A percentile compares a stretch with the other conserved stretches of the same genome.
These are phyloP conservation scores for Cephalotes varians DNA, from an alignment of 2,888 invertebrate genomes.

Conservation along the genomic window DNA sequence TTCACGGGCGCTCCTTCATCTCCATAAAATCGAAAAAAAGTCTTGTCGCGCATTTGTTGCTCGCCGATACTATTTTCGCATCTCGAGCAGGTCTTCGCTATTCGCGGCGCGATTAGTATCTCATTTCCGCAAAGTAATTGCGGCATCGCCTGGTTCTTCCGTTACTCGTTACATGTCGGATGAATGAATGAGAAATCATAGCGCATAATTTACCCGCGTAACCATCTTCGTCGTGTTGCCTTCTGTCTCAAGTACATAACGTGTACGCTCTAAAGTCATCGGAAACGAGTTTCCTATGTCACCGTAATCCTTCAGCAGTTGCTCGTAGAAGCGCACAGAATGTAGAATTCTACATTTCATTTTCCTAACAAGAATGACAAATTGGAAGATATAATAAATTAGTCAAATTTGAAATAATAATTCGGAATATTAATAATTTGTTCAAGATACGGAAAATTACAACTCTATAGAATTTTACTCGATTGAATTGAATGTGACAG, in stretches of 20 bases:
- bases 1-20: slow-evolving; percentile 17
- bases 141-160: slow-evolving; percentile 36
- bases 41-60: slow-evolving; percentile 31
- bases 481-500: background rate
- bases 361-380: background rate
- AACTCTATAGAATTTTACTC: background rate
- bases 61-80: slow-evolving; percentile 23
- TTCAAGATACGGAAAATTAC: background rate
- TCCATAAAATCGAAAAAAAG: slow-evolving; percentile 40
- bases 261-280: slow-evolving; percentile 13
- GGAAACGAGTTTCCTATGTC: slow-evolving; percentile 25
- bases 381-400: background rate
- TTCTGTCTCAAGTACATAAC: slow-evolving; percentile 23
- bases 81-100: background rate
- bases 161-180: slow-evolving; percentile 40
- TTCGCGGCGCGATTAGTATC: slow-evolving; percentile 41
- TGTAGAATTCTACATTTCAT: background rate
- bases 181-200: slow-evolving; percentile 38
- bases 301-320: background rate
- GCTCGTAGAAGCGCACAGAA: background rate
- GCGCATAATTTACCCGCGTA: slow-evolving; percentile 41
- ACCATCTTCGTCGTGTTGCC: slow-evolving; percentile 1
- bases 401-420: background rate
- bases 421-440: background rate
- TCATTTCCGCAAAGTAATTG: slow-evolving; percentile 40